Base-by-base conservation (phyloP, 2,888 invertebrate species). In the Helicoverpa assulta region DNA sequence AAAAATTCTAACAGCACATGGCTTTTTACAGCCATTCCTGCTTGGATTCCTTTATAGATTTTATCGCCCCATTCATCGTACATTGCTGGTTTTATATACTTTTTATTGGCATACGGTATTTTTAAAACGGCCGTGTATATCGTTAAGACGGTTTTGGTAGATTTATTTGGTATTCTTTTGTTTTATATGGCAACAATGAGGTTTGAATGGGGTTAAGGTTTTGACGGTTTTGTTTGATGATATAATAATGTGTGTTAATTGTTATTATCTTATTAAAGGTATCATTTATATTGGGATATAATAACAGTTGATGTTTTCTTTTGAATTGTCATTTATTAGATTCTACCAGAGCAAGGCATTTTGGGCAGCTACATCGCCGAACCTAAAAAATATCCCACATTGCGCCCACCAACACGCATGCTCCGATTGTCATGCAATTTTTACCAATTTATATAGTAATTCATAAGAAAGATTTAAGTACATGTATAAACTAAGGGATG, bases 11-110 rank as follows among this genome's bases (percentile, higher is more conserved):
- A 57, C 47, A 81, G 74, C 85, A 86, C 76, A 86, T 86, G 86
- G 86, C 85, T 69, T 78, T 86, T 78, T 76, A 86, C 73, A 53
- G 33, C 63, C 40, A 64, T 37, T 55, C 57, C 69, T 64, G 59
- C 68, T 64, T 62, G 64, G 69, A 73, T 53, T 76, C 83, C 87
- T 83, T 86, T 81, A 87, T 86, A 89, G 87, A 85, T 85, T 88
- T 89, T 86, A 88, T 85, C 63, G 72, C 76, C 61, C 5, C 18
- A 70, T 81, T 81, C 78, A 60, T 81, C 50, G 73, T 81, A 65
- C 71, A 75, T 70, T 67, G 64, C 65, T 67, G 56, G 70, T 80
- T 84, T 85, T 72, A 83, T 79, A 72, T 18, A 54, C 58, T 80
- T 88, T 87, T 84, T 85, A 85, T 79, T 83, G 76, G 70, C 65